Percentiles rank a stretch among this genome's conserved stretches.
Evolutionary conservation across 2,113 vertebrate species (phyloP).

Genomic region (Perca fluviatilis): DNA sequence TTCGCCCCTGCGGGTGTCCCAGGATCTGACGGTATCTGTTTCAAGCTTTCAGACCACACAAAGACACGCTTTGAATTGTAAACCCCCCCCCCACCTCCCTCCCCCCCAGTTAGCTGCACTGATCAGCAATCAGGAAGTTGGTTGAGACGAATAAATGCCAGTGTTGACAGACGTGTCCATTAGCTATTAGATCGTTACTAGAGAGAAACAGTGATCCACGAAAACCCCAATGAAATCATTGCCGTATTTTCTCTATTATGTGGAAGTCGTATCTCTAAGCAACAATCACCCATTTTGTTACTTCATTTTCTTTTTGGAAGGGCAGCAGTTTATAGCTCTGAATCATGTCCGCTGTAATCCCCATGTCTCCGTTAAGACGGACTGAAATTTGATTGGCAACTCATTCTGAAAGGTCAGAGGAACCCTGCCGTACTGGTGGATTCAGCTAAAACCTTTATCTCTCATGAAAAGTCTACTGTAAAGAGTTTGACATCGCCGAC

Average conservation of each 20-base stretch:
- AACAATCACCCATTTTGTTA: not conserved
- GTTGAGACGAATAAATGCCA: not conserved
- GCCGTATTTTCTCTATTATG: not conserved
- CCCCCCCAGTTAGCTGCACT: not conserved
- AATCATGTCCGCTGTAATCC: conserved; percentile 38
- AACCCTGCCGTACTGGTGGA: conserved; percentile 20
- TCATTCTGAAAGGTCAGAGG: conserved; percentile 62
- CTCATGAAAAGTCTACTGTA: conserved; percentile 22
- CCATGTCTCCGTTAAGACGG: conserved; percentile 41
- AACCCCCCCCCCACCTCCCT: too few species aligned
- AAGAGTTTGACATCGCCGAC: conserved; percentile 37
- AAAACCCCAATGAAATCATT: conserved; percentile 8
- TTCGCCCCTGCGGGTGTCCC: conserved; percentile 3
- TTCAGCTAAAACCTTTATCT: conserved; percentile 44
- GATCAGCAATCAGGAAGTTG: conserved; percentile 23
- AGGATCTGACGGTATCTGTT: conserved; percentile 23
- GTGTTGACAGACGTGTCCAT: conserved; percentile 17
- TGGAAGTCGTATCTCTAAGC: not conserved
- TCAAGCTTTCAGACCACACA: conserved; percentile 19
- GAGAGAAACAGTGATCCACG: conserved; percentile 18
- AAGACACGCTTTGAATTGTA: conserved; percentile 19
- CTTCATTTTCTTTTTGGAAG: conserved; percentile 49
- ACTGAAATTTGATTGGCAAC: conserved; percentile 55
- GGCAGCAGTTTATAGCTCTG: conserved; percentile 20
- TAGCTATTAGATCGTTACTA: conserved; percentile 5